Percentiles rank a stretch among this genome's conserved stretches.
phyloP scores from a whole-genome alignment of 2,888 invertebrate species.

The Cerastis rubricosa region DNA sequence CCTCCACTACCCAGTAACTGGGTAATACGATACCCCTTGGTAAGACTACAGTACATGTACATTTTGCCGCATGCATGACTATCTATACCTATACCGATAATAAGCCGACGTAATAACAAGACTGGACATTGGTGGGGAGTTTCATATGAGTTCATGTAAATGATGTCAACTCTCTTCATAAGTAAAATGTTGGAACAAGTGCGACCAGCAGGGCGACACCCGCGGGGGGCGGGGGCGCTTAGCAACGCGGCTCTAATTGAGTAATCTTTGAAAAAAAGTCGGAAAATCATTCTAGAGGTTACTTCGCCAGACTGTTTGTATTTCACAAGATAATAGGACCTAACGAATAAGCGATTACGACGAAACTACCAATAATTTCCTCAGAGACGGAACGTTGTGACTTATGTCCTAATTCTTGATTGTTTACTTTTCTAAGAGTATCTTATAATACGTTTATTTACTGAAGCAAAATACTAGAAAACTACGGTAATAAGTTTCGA shows the following conservation, averaged over 20 bases:
- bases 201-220: not conserved
- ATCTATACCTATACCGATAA: not conserved
- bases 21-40: no score
- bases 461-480: not conserved
- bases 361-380: conserved; percentile 48
- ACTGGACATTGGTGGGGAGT: no score
- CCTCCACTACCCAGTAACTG: no score
- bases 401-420: conserved; percentile 50
- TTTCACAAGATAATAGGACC: conserved; percentile 51
- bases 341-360: conserved; percentile 56
- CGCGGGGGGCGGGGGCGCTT: conserved; percentile 14
- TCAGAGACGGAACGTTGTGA: conserved; percentile 15
- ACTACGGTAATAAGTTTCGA: not conserved
- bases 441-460: conserved; percentile 9
- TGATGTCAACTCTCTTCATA: not conserved
- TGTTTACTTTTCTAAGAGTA: conserved; percentile 30
- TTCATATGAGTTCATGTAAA: conserved; percentile 1
- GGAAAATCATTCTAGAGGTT: conserved; percentile 28
- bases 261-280: conserved; percentile 46
- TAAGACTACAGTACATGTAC: no score
- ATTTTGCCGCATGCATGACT: no score
- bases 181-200: not conserved
- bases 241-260: conserved; percentile 58
- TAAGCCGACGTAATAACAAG: not conserved
- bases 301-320: conserved; percentile 48